These are phyloP conservation scores for Caenorhabditis sp. DNA, from an alignment of 2,888 invertebrate species.

Conservation along the genomic window DNA sequence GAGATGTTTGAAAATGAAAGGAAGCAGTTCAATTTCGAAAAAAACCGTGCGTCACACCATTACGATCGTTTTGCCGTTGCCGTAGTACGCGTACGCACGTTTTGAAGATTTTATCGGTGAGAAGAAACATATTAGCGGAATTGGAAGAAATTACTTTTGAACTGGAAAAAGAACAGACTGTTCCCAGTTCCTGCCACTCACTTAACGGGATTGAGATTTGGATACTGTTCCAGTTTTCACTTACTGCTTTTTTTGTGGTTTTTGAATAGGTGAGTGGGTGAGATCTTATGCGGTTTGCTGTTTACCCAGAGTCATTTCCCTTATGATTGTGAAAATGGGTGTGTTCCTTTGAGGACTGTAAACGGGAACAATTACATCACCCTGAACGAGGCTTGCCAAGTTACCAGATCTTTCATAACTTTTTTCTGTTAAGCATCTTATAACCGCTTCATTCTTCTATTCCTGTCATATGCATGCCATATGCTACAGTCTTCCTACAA, in stretches of 20 bases:
- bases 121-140: slow-evolving; percentile 12
- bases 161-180: not conserved
- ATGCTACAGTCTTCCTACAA: too few relatives aligned
- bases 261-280: too few relatives aligned
- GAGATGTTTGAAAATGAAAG: slow-evolving; percentile 15
- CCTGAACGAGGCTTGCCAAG: too few relatives aligned
- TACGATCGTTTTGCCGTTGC: slow-evolving; percentile 56
- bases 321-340: not conserved
- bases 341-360: not conserved
- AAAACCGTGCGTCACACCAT: slow-evolving; percentile 47
- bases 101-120: slow-evolving; percentile 42
- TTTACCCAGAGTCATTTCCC: not conserved
- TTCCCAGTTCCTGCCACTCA: too few relatives aligned
- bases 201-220: too few relatives aligned
- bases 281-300: too few relatives aligned
- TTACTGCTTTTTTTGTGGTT: too few relatives aligned
- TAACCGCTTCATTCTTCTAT: too few relatives aligned
- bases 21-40: slow-evolving; percentile 34
- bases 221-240: too few relatives aligned
- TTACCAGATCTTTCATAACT: too few relatives aligned
- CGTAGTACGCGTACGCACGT: slow-evolving; percentile 4
- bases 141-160: not conserved
- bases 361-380: not conserved
- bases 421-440: too few relatives aligned
- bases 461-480: too few relatives aligned